Evolutionary conservation across 1,140 invertebrate genomes (phyloP), one percentile per base, ranked within the genome.

Genomic region (Rhysida immarginata): DNA sequence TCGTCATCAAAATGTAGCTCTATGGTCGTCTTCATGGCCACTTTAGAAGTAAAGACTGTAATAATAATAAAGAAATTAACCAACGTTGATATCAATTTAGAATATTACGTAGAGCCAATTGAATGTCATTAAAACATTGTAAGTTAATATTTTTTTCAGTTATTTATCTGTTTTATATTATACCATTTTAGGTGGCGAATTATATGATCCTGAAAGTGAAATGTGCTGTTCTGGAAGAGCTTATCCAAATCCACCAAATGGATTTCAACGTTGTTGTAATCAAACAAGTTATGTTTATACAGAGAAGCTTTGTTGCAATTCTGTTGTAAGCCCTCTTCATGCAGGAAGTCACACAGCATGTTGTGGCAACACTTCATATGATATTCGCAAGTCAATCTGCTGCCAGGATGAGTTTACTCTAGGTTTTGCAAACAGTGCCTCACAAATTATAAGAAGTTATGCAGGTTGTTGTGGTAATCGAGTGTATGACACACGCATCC

Each of bases 171-270:
- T n/a, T n/a, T n/a, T n/a, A n/a, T n/a, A n/a, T n/a, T n/a, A n/a
- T n/a, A n/a, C n/a, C n/a, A 13, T 51, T 51, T 25, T 27, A 51
- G 49, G 5, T 26, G 26, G 13, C 11, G 11, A 51, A 27, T 21
- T 51, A 16, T 51, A 26, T 27, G 26, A 51, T 21, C 24, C 23
- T 13, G 20, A 24, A 25, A 27, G 3, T 24, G 49, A 51, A 26
- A 3, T 11, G 8, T 51, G 49, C 26, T 51, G 49, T 21, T 26
- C 23, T 20, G 49, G 49, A 51, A 21, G 3, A 16, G 8, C 49
- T 16, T n/a, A 26, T 51, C 49, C 16, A 51, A 51, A 51, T 21
- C 49, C 49, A 51, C 49, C 49, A 5, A 51, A 51, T 27, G 49
- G 24, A 26, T 51, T 51, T 51, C 49, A 14, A 5, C 23, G 26